Conservation (phyloP, 2,888 invertebrate genomes). For the Parascotia fuliginaria region DNA sequence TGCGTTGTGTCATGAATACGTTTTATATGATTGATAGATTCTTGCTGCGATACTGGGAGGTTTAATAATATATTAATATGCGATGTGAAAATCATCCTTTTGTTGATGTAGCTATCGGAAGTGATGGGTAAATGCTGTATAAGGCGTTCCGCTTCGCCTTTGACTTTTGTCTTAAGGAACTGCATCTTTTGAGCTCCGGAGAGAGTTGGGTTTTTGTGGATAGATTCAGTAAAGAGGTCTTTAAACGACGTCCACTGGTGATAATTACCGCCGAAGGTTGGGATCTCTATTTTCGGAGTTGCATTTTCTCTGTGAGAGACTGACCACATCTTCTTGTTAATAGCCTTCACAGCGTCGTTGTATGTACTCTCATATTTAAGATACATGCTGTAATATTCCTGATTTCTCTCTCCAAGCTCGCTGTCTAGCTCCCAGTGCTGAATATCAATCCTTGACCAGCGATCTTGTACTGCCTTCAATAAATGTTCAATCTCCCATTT, state of each 20-base stretch:
- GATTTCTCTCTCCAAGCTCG: neutral
- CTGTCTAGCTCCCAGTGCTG: neutral
- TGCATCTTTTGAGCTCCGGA: neutral
- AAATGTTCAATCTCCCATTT: neutral
- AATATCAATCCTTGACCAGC: neutral
- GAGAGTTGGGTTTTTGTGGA: neutral
- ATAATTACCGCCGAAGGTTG: neutral
- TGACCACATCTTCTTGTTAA: neutral
- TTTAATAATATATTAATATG: too few species aligned
- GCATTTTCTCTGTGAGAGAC: neutral
- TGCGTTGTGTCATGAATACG: too few species aligned
- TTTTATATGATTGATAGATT: too few species aligned
- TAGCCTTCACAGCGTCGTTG: neutral
- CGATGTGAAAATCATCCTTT: neutral
- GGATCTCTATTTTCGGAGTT: neutral
- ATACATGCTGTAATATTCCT: neutral
- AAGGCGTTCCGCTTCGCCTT: neutral
- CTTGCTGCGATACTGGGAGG: too few species aligned
- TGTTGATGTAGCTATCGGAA: neutral
- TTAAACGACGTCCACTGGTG: neutral
- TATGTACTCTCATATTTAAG: neutral
- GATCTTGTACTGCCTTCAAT: neutral
- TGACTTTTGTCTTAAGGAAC: too few species aligned
- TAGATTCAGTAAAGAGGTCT: neutral
- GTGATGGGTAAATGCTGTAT: neutral